Evolutionary conservation across 1,140 invertebrate genomes (phyloP).

Genomic region (Drosophila pectinifera): DNA sequence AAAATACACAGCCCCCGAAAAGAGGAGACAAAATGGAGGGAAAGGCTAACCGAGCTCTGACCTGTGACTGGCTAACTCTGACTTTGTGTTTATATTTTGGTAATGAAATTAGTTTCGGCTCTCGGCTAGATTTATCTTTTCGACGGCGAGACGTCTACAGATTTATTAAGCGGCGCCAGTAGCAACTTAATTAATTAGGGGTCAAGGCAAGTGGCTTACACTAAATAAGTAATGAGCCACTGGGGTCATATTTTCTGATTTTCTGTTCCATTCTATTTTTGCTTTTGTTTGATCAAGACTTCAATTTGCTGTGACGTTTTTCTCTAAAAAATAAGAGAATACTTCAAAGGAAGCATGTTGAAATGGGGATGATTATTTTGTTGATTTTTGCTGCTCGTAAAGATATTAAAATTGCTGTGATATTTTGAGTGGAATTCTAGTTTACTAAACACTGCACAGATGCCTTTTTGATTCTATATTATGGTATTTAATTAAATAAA

Average conservation of each 20-base stretch:
- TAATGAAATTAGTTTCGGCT: constrained; percentile 62
- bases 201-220: constrained; percentile 38
- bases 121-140: constrained; percentile 37
- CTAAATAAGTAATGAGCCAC: constrained; percentile 29
- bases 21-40: constrained; percentile 10
- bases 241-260: neutral
- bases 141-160: constrained; percentile 32
- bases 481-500: too few species aligned
- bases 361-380: neutral
- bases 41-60: constrained; percentile 49
- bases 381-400: neutral
- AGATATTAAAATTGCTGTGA: neutral
- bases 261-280: constrained; percentile 4
- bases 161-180: constrained; percentile 34
- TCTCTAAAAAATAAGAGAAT: neutral
- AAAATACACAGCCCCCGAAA: neutral
- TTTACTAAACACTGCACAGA: neutral
- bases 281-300: neutral
- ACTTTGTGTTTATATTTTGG: constrained; percentile 31
- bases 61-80: too few species aligned
- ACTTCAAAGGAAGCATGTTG: neutral
- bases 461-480: too few species aligned
- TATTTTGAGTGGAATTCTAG: neutral
- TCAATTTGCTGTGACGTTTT: constrained; percentile 28
- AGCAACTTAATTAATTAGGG: constrained; percentile 54